Conservation (phyloP, 2,888 invertebrate species). For the Lamproptera curius region DNA sequence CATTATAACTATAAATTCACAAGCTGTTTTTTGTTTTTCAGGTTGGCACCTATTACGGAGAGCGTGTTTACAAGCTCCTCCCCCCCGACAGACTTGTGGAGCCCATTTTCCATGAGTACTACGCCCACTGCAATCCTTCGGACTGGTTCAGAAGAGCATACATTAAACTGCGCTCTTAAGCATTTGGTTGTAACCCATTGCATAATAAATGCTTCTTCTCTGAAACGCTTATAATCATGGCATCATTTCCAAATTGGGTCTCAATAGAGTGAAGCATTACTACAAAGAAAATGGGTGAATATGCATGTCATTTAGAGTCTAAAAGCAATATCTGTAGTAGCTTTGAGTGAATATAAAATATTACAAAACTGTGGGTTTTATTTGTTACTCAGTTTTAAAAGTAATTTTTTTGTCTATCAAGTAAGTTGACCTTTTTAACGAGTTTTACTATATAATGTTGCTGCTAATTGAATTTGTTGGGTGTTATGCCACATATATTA, state of each 20-base stretch:
- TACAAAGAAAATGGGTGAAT: conserved; percentile 3
- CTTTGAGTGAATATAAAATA: conserved; percentile 25
- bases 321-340: conserved; percentile 24
- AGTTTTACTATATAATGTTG: too few relatives aligned
- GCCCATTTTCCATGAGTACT: conserved; percentile 84
- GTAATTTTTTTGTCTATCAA: too few relatives aligned
- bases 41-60: conserved; percentile 92
- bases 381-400: not conserved
- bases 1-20: too few relatives aligned
- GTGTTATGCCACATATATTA: too few relatives aligned
- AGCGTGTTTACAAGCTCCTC: conserved; percentile 86
- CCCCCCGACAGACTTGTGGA: conserved; percentile 80
- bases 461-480: too few relatives aligned
- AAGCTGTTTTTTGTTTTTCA: conserved; percentile 44
- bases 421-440: too few relatives aligned
- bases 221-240: too few relatives aligned
- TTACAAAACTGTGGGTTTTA: too few relatives aligned
- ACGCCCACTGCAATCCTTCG: conserved; percentile 79
- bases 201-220: conserved; percentile 16
- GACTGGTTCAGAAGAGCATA: conserved; percentile 72
- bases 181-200: conserved; percentile 5
- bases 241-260: too few relatives aligned
- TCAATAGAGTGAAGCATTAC: not conserved
- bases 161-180: conserved; percentile 76
- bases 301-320: not conserved